Base-by-base conservation (phyloP, 2,797 vertebrate species). In the Esox lucius region DNA sequence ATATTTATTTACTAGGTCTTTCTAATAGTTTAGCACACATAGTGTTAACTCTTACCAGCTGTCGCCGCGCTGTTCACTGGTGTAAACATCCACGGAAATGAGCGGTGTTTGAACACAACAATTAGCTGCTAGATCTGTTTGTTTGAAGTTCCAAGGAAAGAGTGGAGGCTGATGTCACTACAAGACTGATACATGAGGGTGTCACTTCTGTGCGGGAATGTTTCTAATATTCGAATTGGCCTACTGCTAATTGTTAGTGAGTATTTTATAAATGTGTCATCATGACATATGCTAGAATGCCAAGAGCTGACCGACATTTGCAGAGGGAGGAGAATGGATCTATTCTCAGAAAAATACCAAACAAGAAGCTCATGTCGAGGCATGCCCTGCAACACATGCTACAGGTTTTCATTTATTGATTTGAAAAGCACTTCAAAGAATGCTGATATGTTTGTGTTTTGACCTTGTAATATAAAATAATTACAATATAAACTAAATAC, bases 41-140 rank as follows among this genome's bases (percentile, higher is more conserved):
- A 7, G 61, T 64, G 15, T 22, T 13, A 31, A 64, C 26, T 70
- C 51, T 16, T 2, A 42, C 49, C 75, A 74, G 65, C 72, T 83
- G 49, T 77, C 77, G 39, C 28, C 17, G 39, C 28, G 31, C 12
- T 19, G 26, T 56, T 42, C 68, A 64, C 35, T 68, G 70, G 68
- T 80, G 78, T 79, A 79, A 81, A 80, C 77, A 78, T 83, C 72
- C 39, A 73, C 78, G 75, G 76, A 88, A 85, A 79, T 80, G 62
- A 78, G 74, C 33, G 51, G 70, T 75, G 78, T 80, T 82, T 84
- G 65, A 81, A 80, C 67, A 71, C 75, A 75, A 77, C 77, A 82
- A 73, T 83, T 77, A 79, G 68, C 68, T 75, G 79, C 28, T 75
- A 78, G 64, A 46, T 46, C 73, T 76, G 64, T 65, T 33, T 16